Evolutionary conservation across 2,888 invertebrate genomes (phyloP), one percentile per base, ranked within the genome.

Genomic region (Perithous albicinctus): DNA sequence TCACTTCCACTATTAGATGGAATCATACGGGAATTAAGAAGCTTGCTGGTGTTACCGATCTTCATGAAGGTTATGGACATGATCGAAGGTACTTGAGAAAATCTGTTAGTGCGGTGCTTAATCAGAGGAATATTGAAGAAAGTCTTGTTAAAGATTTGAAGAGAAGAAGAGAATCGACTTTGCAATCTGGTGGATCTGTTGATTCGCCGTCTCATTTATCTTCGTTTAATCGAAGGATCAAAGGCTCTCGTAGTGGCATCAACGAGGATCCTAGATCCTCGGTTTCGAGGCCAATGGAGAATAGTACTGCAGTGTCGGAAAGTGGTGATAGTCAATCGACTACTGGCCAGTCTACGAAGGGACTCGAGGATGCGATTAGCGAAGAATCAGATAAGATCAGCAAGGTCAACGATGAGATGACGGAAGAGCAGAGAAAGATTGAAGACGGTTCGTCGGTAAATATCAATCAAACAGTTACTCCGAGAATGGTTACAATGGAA

Each of bases 51-150:
- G 63, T 32, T 48, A 41, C 41, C 46, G 73, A 82, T 46, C 67
- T 64, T 54, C 59, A 80, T 6, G 85, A 86, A 41, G 78, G 77
- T 26, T 67, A 61, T 20, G 80, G 75, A n/a, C 77, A 79, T 69
- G 88, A 89, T 63, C 84, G 87, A 18, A 77, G 87, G 56, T 84
- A 86, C 23, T 78, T 87, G 23, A 82, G 86, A 76, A 90, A 88
- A 85, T 86, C 88, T 23, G 90, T 87, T 7, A 91, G 88, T 83
- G 89, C 88, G 48, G 90, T 90, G 67, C 76, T 90, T 0, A 89
- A 89, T 85, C 90, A 90, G 56, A 76, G 90, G 51, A 84, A 80
- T 6, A 82, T 83, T 6, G 85, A 83, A 6, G 78, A 81, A 5
- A 51, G 69, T 29, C 51, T 76, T 23, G 32, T 70, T 0, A 56